A percentile compares a stretch with the other conserved stretches of the same genome.
Evolutionary conservation across 1,140 invertebrate species (phyloP).

Genomic region (Antheraea pernyi): DNA sequence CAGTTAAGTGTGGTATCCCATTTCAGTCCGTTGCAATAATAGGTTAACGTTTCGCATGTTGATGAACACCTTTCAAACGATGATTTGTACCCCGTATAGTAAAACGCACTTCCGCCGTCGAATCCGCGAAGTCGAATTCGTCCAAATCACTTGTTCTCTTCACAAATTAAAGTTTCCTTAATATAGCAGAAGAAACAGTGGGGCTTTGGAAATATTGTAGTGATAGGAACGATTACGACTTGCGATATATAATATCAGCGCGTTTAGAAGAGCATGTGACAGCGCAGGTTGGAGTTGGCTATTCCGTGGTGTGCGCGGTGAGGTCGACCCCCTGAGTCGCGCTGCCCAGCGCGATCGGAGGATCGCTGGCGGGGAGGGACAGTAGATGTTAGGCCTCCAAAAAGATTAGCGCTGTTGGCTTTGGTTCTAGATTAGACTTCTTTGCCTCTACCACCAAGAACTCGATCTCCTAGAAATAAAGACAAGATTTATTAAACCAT

Average conservation of each 20-base stretch:
- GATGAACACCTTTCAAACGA: conserved; percentile 21
- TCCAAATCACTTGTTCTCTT: not conserved
- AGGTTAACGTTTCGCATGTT: conserved; percentile 30
- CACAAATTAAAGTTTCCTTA: conserved; percentile 11
- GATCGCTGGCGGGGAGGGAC: conserved; percentile 88
- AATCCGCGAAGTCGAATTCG: not conserved
- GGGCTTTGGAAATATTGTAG: not conserved
- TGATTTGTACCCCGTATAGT: conserved; percentile 44
- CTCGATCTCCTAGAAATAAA: conserved; percentile 85
- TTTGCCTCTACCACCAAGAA: conserved; percentile 94
- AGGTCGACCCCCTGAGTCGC: conserved; percentile 81
- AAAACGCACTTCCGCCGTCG: conserved; percentile 22
- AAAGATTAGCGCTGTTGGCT: conserved; percentile 92
- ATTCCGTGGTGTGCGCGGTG: conserved; percentile 80
- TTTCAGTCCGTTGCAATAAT: conserved; percentile 65
- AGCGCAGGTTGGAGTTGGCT: conserved; percentile 79
- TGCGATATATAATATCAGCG: not conserved
- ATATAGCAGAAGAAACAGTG: not conserved
- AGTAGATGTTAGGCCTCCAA: conserved; percentile 93
- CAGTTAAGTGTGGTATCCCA: conserved; percentile 33
- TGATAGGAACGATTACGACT: not conserved
- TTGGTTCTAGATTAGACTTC: conserved; percentile 93
- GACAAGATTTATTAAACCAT: not conserved
- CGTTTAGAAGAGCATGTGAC: conserved; percentile 78
- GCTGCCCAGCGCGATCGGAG: conserved; percentile 81